Conservation (phyloP, 2,113 vertebrate genomes). For the Dermatemys mawii region DNA sequence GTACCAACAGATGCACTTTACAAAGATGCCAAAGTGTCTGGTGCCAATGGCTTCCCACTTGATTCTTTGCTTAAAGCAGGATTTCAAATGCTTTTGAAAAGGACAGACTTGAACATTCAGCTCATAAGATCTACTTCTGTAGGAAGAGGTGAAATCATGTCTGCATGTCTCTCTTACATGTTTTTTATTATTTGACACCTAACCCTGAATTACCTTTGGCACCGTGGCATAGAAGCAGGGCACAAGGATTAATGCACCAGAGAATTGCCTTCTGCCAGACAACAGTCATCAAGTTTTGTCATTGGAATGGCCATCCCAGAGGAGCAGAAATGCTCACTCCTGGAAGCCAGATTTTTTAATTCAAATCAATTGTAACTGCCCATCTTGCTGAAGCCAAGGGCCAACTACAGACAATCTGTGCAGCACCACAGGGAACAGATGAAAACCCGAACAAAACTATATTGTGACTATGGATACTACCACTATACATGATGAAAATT, state of each 20-base stretch:
- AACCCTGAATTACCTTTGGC: neutral
- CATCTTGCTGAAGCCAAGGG: too few relatives aligned
- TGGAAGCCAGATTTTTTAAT: neutral
- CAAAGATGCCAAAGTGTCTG: neutral
- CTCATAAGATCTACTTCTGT: neutral
- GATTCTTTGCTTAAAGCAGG: neutral
- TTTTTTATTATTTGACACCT: neutral
- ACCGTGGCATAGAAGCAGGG: neutral
- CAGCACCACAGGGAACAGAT: neutral
- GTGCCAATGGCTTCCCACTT: neutral
- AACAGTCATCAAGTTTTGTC: neutral
- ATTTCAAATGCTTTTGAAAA: neutral
- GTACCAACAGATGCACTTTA: neutral
- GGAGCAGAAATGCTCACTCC: neutral
- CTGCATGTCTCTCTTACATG: neutral
- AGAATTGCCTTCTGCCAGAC: neutral
- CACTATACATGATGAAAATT: neutral
- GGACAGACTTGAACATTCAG: neutral
- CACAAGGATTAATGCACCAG: neutral
- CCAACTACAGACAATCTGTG: neutral
- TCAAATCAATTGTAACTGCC: neutral
- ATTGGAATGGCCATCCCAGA: neutral
- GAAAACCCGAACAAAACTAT: neutral
- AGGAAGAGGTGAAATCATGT: neutral
- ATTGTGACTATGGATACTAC: neutral